A percentile compares a stretch with the other conserved stretches of the same genome.
phyloP scores from a whole-genome alignment of 2,888 invertebrate genomes.

The Chloroclysta siterata region DNA sequence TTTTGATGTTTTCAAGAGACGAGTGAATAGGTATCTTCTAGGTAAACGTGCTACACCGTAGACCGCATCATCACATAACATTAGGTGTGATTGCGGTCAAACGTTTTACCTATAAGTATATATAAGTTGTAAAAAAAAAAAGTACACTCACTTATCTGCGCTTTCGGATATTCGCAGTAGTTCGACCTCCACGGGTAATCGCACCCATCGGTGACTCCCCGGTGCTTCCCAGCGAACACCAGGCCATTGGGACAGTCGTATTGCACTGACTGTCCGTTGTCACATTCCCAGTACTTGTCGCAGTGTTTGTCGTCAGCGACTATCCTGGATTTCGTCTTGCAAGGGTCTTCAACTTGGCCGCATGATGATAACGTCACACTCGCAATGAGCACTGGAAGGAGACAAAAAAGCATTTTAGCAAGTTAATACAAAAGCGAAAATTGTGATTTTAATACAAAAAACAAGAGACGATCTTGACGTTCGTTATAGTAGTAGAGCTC shows the following conservation, averaged over 20 bases:
- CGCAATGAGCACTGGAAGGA: constrained; percentile 63
- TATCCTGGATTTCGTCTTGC: constrained; percentile 91
- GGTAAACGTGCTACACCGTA: no score
- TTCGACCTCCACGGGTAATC: constrained; percentile 96
- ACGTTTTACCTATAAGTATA: no score
- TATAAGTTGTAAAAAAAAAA: no score
- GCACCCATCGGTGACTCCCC: constrained; percentile 95
- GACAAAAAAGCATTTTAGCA: constrained; percentile 10
- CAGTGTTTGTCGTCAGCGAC: constrained; percentile 93
- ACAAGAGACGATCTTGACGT: no score
- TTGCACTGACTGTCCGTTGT: constrained; percentile 91
- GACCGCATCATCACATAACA: no score
- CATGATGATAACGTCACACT: constrained; percentile 58
- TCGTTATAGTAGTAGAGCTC: no score
- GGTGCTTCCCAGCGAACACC: constrained; percentile 94
- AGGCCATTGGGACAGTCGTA: constrained; percentile 96
- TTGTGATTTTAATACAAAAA: no score
- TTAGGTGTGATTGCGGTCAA: no score
- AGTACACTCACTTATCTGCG: constrained; percentile 85
- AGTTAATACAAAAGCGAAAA: no score
- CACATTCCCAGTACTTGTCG: constrained; percentile 93
- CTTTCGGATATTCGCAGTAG: constrained; percentile 89
- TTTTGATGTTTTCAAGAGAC: no score
- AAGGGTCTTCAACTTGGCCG: constrained; percentile 89
- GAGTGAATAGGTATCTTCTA: no score